Evolutionary conservation across 30 jellyfish, hydroid and myxozoan species (phyloP).

Genomic region (Hydra vulgaris): DNA sequence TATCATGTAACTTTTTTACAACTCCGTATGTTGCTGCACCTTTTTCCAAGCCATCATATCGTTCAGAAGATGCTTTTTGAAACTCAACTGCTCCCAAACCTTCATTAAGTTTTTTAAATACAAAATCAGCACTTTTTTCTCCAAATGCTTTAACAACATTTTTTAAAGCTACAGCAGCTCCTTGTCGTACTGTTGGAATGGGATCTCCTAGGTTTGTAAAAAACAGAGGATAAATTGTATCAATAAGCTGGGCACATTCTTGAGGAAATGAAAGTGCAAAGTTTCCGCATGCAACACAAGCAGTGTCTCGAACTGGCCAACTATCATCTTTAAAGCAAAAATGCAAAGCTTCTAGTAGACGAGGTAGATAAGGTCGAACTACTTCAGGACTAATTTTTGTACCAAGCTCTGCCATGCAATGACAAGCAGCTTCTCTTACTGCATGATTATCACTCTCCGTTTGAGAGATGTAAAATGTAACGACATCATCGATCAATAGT

Average conservation of each 20-base stretch:
- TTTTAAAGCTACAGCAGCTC: constrained; percentile 89
- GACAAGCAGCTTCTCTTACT: constrained; percentile 99
- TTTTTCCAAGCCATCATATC: constrained; percentile 83
- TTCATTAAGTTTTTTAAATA: constrained; percentile 33
- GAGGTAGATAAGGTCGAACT: constrained; percentile 56
- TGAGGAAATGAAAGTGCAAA: constrained; percentile 65
- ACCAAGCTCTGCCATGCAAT: constrained; percentile 97
- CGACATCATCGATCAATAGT: constrained; percentile 39
- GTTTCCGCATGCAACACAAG: constrained; percentile 98
- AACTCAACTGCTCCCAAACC: constrained; percentile 43
- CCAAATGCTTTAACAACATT: constrained; percentile 72
- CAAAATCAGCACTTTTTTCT: constrained; percentile 35
- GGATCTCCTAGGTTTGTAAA: constrained; percentile 81
- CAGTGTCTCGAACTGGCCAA: constrained; percentile 99
- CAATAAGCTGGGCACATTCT: constrained; percentile 44
- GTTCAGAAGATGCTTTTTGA: constrained; percentile 67
- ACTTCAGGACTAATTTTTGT: constrained; percentile 39
- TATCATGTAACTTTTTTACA: constrained; percentile 59
- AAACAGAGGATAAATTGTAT: constrained; percentile 69
- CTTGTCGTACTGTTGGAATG: constrained; percentile 94
- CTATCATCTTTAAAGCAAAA: constrained; percentile 95
- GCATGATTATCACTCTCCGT: constrained; percentile 95
- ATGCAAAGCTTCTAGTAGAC: constrained; percentile 53
- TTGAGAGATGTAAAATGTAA: constrained; percentile 61
- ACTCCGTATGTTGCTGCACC: constrained; percentile 94